Conservation (phyloP, 2,113 vertebrate genomes). For the Mystacornis crossleyi region DNA sequence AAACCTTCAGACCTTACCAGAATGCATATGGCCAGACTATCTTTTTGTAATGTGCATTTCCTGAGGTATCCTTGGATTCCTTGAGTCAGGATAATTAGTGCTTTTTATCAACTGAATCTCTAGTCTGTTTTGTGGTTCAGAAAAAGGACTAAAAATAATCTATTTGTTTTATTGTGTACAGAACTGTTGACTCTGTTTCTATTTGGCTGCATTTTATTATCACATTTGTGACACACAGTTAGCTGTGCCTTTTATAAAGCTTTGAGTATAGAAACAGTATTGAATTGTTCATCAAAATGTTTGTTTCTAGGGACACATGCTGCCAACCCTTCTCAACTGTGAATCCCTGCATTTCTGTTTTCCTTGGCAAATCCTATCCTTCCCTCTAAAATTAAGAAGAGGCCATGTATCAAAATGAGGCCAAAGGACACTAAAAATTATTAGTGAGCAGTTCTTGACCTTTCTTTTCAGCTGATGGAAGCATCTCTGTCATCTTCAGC, state of each 20-base stretch:
- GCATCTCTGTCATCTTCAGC: background rate
- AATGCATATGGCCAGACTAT: background rate
- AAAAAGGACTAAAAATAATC: background rate
- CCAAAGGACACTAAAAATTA: background rate
- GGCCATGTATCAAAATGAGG: background rate
- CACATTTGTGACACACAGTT: background rate
- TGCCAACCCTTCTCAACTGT: background rate
- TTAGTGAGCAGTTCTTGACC: background rate
- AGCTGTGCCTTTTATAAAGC: background rate
- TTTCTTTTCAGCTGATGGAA: background rate
- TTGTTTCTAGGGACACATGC: slow-evolving; percentile 11
- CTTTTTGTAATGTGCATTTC: background rate
- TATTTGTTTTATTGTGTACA: slow-evolving; percentile 18
- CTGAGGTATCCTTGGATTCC: background rate
- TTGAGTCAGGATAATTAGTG: background rate
- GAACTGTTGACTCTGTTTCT: slow-evolving; percentile 1
- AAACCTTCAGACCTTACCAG: background rate
- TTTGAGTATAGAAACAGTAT: background rate
- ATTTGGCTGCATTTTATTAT: slow-evolving; percentile 28
- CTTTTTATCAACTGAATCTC: slow-evolving; percentile 15
- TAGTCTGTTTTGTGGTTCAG: background rate
- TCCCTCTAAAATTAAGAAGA: background rate
- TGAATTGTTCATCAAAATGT: slow-evolving; percentile 14
- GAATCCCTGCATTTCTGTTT: background rate
- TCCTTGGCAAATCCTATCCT: background rate